These are phyloP conservation scores for Sebastes elongatus DNA, from an alignment of 2,797 vertebrate species.

Conservation along the genomic window DNA sequence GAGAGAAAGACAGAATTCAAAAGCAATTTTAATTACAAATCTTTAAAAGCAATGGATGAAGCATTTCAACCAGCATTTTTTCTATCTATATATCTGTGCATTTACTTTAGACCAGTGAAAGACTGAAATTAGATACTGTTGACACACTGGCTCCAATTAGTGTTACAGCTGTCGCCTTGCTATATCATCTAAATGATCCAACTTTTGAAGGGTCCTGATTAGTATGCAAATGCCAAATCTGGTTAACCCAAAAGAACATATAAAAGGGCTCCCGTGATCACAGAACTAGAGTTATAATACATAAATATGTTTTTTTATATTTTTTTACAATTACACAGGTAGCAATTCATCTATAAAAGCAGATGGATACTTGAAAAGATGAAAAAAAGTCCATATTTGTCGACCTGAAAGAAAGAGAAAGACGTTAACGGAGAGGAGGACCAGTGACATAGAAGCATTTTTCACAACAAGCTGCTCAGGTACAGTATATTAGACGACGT, in stretches of 20 bases:
- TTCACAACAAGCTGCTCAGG: conserved; percentile 59
- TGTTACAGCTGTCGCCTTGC: not conserved
- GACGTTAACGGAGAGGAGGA: not conserved
- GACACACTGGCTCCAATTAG: not conserved
- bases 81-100: not conserved
- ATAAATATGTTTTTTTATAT: not conserved
- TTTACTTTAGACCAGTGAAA: not conserved
- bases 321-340: not conserved
- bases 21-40: too few relatives aligned
- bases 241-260: not conserved
- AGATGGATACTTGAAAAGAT: not conserved
- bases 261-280: not conserved
- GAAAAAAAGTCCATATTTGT: not conserved
- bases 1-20: not conserved
- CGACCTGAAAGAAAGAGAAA: conserved; percentile 4
- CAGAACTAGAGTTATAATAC: not conserved
- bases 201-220: not conserved
- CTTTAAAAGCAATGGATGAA: not conserved
- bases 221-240: not conserved
- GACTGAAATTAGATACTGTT: not conserved
- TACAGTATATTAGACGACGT: conserved; percentile 64
- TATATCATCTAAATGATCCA: not conserved
- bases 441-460: conserved; percentile 27
- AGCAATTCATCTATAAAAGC: not conserved
- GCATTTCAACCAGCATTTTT: not conserved